phyloP scores from a whole-genome alignment of 37 sponge, comb jelly and placozoan species.

The Halisarca cf. caerulea region DNA sequence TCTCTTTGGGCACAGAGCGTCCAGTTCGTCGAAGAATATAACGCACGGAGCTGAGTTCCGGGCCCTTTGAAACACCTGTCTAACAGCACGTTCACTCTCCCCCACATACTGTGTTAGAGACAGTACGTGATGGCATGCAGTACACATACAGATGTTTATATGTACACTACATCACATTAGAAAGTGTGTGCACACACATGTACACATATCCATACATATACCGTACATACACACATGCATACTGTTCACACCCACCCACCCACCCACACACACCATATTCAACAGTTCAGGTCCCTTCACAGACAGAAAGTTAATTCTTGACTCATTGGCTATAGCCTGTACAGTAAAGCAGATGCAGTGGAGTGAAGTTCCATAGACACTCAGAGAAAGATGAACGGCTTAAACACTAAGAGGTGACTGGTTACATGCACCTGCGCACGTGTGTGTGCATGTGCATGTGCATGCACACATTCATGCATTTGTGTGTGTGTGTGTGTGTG shows the following conservation, averaged over 20 bases:
- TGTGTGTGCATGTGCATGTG: too few species aligned
- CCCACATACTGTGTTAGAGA: constrained; percentile 87
- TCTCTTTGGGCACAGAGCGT: constrained; percentile 91
- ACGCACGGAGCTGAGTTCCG: constrained; percentile 96
- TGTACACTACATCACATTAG: background rate
- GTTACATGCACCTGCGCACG: too few species aligned
- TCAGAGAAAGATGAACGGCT: too few species aligned
- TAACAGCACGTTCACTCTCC: constrained; percentile 97
- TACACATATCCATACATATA: background rate
- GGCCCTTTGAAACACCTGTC: constrained; percentile 96
- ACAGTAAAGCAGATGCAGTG: background rate
- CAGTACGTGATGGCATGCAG: background rate
- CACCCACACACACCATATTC: constrained; percentile 80
- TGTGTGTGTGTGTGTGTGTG: too few species aligned
- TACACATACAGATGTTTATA: background rate
- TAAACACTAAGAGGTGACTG: too few species aligned
- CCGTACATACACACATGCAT: background rate
- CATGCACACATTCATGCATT: too few species aligned
- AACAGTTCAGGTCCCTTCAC: constrained; percentile 99
- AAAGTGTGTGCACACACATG: background rate
- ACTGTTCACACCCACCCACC: background rate
- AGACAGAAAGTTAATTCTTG: constrained; percentile 97
- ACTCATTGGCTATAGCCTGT: constrained; percentile 97
- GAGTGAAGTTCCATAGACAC: too few species aligned
- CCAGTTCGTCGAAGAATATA: constrained; percentile 99